Percentiles rank a stretch among this genome's conserved stretches.
Conservation (phyloP, 2,888 invertebrate genomes). For the Rhorus exstirpatorius region DNA sequence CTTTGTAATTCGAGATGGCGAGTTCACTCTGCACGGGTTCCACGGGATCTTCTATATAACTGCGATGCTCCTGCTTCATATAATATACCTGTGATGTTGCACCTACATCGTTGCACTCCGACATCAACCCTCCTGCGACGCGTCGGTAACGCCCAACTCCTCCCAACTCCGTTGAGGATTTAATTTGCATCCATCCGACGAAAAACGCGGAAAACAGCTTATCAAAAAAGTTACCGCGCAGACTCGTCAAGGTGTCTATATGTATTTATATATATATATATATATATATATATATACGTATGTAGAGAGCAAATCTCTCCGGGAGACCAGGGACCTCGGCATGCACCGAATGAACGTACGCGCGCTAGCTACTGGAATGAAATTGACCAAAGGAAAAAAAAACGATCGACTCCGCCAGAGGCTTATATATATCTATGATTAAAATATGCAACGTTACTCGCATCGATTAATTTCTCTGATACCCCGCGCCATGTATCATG, state of each 20-base stretch:
- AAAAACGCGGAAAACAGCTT: conserved; percentile 84
- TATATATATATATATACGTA: neutral
- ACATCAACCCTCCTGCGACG: conserved; percentile 67
- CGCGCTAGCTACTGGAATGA: conserved; percentile 76
- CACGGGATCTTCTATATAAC: conserved; percentile 1
- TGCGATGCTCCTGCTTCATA: neutral
- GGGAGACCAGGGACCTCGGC: conserved; percentile 28
- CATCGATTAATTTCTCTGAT: conserved; percentile 59
- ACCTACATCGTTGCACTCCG: conserved; percentile 54
- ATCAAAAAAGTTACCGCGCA: conserved; percentile 83
- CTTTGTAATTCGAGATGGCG: conserved; percentile 81
- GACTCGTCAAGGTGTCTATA: conserved; percentile 65
- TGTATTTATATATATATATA: conserved; percentile 3
- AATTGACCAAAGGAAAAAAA: conserved; percentile 78
- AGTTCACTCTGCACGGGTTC: conserved; percentile 31
- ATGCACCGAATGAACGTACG: conserved; percentile 51
- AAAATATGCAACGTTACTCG: conserved; percentile 38
- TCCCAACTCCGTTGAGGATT: conserved; percentile 77
- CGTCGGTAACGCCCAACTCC: conserved; percentile 55
- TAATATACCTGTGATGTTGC: conserved; percentile 30
- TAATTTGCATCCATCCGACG: conserved; percentile 83
- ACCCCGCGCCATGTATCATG: conserved; percentile 7
- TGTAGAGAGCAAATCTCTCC: conserved; percentile 30
- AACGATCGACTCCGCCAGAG: conserved; percentile 78
- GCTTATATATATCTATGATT: conserved; percentile 9